A percentile compares a stretch with the other conserved stretches of the same genome.
phyloP scores from a whole-genome alignment of 1,140 invertebrate species.

The Muscidifurax raptorellus region DNA sequence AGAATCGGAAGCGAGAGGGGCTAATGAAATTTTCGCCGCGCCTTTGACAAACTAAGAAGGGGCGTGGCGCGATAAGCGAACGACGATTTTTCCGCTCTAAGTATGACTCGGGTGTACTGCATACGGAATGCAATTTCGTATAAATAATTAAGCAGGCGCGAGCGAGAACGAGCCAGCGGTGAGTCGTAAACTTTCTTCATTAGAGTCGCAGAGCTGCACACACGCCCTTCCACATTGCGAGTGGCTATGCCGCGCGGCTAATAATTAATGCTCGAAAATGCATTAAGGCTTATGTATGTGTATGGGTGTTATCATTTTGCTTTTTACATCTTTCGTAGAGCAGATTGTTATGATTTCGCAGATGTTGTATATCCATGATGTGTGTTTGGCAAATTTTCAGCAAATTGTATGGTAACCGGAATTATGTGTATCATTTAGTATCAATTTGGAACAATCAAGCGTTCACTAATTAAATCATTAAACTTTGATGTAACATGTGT shows the following conservation, averaged over 20 bases:
- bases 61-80: background rate
- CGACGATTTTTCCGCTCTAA: background rate
- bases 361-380: too few species aligned
- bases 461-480: too few species aligned
- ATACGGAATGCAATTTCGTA: constrained; percentile 8
- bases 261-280: background rate
- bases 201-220: background rate
- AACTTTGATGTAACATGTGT: too few species aligned
- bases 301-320: background rate
- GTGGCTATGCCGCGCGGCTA: background rate
- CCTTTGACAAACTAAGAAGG: background rate
- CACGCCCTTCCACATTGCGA: background rate
- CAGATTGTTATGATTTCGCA: too few species aligned
- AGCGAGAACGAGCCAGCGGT: background rate
- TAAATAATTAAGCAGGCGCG: constrained; percentile 1
- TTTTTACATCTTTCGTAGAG: too few species aligned
- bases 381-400: too few species aligned
- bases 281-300: background rate
- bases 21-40: background rate
- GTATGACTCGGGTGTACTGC: background rate
- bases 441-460: too few species aligned
- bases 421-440: too few species aligned
- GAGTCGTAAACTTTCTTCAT: constrained; percentile 30
- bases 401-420: too few species aligned
- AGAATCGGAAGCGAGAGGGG: background rate